Percentiles rank a stretch among this genome's conserved stretches.
These are phyloP conservation scores for Albula goreensis DNA, from an alignment of 2,113 vertebrate genomes.

Conservation along the genomic window DNA sequence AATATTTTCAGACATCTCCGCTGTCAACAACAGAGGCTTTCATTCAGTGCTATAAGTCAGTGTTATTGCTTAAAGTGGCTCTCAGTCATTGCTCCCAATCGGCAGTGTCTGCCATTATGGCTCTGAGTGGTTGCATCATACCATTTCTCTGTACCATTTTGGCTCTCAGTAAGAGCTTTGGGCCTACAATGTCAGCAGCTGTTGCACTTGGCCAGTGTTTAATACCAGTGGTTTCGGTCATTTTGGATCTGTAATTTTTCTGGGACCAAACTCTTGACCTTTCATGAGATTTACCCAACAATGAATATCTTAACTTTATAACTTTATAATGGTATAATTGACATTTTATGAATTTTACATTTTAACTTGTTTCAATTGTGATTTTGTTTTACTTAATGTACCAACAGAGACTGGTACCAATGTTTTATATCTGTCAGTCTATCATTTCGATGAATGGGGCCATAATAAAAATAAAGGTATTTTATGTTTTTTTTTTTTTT, in stretches of 20 bases:
- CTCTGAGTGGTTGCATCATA: constrained; percentile 6
- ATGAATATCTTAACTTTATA: not conserved
- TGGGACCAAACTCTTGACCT: not conserved
- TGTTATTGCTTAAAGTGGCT: not conserved
- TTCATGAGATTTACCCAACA: not conserved
- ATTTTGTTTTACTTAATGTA: not conserved
- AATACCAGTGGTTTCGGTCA: not conserved
- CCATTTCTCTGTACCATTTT: not conserved
- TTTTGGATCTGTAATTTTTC: not conserved
- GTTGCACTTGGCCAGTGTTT: not conserved
- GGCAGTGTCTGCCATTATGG: constrained; percentile 6
- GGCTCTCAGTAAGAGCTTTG: constrained; percentile 7
- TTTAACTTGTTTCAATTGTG: not conserved
- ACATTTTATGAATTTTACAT: not conserved
- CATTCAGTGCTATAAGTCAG: not conserved
- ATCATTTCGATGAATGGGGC: not conserved
- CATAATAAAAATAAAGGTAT: not conserved
- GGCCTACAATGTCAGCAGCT: not conserved
- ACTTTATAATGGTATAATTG: not conserved
- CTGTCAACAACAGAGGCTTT: not conserved
- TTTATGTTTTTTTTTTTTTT: not conserved
- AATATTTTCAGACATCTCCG: not conserved
- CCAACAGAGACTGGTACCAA: not conserved
- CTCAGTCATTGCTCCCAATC: constrained; percentile 26
- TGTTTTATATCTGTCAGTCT: not conserved